Percentiles rank a stretch among this genome's conserved stretches.
Conservation (phyloP, 2,113 vertebrate species). For the Catharus bicknelli region DNA sequence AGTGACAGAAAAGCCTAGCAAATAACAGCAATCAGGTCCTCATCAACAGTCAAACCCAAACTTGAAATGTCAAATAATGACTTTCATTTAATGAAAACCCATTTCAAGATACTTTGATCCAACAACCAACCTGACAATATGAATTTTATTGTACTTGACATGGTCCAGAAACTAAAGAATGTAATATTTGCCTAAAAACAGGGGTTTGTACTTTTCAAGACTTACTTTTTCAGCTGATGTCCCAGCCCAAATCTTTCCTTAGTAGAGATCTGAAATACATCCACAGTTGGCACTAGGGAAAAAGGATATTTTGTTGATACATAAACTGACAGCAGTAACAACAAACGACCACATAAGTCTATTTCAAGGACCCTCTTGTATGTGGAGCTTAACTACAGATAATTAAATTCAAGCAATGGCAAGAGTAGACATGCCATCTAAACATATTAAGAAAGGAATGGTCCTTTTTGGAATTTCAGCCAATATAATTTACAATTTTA, state of each 20-base stretch:
- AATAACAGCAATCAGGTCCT: neutral
- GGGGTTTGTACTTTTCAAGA: neutral
- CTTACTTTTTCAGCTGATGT: slow-evolving; percentile 92
- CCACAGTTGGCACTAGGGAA: slow-evolving; percentile 84
- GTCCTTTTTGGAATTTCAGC: neutral
- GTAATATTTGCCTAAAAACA: neutral
- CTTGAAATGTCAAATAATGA: neutral
- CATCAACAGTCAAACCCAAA: neutral
- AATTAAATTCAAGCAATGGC: neutral
- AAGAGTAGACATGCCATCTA: neutral
- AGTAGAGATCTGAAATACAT: slow-evolving; percentile 90
- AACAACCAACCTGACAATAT: neutral
- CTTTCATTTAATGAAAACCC: neutral
- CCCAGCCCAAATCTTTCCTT: slow-evolving; percentile 89
- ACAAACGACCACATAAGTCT: neutral
- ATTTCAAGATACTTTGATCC: neutral
- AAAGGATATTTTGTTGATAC: neutral
- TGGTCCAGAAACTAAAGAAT: neutral
- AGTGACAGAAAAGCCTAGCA: neutral
- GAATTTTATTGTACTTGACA: neutral
- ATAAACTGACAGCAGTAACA: neutral
- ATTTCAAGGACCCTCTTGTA: neutral
- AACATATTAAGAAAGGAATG: neutral
- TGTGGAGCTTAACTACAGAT: neutral
- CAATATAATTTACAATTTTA: neutral